phyloP scores from a whole-genome alignment of 2,113 vertebrate species.

The Phylloscopus whistleri region DNA sequence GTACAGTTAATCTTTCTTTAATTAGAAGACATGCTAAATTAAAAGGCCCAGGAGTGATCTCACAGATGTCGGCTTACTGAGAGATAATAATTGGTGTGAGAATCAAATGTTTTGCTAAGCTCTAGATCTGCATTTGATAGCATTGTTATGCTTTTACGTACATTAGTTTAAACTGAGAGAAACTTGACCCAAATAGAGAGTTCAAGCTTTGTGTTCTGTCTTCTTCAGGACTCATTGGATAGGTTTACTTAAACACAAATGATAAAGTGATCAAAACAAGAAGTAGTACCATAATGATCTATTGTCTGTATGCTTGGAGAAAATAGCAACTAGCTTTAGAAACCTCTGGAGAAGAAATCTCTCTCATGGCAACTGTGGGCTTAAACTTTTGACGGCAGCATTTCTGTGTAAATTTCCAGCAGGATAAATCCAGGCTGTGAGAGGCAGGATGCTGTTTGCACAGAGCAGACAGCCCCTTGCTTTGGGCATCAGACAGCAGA shows the following conservation, averaged over 20 bases:
- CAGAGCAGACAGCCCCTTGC: background rate
- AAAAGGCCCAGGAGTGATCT: slow-evolving; percentile 52
- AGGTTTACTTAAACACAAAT: background rate
- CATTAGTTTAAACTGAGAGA: background rate
- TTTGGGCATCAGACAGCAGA: background rate
- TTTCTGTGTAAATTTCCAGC: background rate
- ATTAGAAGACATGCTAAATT: slow-evolving; percentile 61
- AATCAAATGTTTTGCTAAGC: slow-evolving; percentile 30
- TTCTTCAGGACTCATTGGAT: background rate
- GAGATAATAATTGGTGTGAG: slow-evolving; percentile 37
- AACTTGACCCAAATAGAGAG: slow-evolving; percentile 48
- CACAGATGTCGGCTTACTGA: slow-evolving; percentile 22
- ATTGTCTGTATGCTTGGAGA: background rate
- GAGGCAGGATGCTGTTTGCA: background rate
- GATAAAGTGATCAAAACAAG: background rate
- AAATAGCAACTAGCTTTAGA: background rate
- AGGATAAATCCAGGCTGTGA: background rate
- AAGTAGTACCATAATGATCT: background rate
- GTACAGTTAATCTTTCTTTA: slow-evolving; percentile 64
- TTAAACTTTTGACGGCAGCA: background rate
- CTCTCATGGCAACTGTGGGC: background rate
- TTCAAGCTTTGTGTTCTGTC: background rate
- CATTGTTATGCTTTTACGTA: background rate
- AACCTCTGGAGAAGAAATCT: background rate
- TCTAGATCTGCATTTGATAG: background rate